phyloP scores from a whole-genome alignment of 2,797 vertebrate genomes.

The Cheirogaleus major region DNA sequence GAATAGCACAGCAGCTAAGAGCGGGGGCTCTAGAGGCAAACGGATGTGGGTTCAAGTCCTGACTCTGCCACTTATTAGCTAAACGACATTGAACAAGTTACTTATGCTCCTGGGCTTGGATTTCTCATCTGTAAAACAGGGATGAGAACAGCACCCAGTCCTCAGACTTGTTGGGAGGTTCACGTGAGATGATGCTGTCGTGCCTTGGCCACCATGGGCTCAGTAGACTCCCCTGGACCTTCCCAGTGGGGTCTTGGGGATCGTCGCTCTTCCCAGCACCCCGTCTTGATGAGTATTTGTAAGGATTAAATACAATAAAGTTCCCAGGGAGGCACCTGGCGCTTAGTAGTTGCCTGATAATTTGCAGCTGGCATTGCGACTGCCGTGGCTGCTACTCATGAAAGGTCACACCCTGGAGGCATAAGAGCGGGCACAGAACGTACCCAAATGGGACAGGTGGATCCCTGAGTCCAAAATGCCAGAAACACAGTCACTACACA shows the following conservation, averaged over 20 bases:
- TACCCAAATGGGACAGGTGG: accelerated
- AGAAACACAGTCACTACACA: neutral
- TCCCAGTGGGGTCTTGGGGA: neutral
- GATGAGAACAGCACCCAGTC: accelerated
- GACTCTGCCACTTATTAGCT: neutral
- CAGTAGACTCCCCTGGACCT: neutral
- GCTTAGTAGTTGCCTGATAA: neutral
- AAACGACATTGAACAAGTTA: neutral
- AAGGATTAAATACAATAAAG: neutral
- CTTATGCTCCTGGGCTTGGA: neutral
- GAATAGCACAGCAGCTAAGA: neutral
- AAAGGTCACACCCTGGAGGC: neutral
- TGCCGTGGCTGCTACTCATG: accelerated
- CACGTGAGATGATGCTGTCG: accelerated
- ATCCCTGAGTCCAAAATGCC: neutral
- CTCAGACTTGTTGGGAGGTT: neutral
- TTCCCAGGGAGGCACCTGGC: neutral
- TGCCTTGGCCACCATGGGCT: accelerated
- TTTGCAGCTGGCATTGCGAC: too few species aligned
- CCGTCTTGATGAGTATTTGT: neutral
- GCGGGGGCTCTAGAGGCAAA: neutral
- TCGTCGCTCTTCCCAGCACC: accelerated
- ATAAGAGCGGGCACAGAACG: neutral
- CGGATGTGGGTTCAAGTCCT: neutral
- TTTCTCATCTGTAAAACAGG: neutral